A percentile compares a stretch with the other conserved stretches of the same genome.
phyloP scores from a whole-genome alignment of 2,888 invertebrate species.

The Oscheius myriophilus region DNA sequence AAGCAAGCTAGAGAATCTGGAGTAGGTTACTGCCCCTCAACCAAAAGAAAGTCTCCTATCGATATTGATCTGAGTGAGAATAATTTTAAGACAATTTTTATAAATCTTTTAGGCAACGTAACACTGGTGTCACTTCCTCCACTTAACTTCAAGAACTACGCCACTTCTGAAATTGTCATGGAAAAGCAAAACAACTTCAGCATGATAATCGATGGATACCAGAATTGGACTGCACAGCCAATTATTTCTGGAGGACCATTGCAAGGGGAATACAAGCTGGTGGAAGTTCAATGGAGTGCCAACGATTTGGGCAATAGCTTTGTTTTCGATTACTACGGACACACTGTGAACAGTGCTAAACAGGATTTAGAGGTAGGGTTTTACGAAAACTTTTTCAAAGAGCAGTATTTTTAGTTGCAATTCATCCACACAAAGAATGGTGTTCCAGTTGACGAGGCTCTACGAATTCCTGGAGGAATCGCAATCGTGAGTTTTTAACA shows the following conservation, averaged over 20 bases:
- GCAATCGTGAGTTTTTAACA: background rate
- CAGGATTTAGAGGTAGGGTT: slow-evolving; percentile 13
- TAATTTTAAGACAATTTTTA: too few species aligned
- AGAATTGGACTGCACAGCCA: slow-evolving; percentile 12
- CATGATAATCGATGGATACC: slow-evolving; percentile 5
- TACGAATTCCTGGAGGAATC: slow-evolving; percentile 3
- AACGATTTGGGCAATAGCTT: background rate
- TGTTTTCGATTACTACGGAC: background rate
- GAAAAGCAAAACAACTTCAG: background rate
- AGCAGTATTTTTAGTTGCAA: slow-evolving; percentile 4
- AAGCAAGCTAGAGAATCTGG: background rate
- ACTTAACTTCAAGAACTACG: slow-evolving; percentile 13
- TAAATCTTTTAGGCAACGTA: background rate
- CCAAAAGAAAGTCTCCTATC: slow-evolving; percentile 14
- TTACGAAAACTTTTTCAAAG: background rate
- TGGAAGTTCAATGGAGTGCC: slow-evolving; percentile 10
- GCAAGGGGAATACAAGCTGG: slow-evolving; percentile 4
- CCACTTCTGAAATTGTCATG: background rate
- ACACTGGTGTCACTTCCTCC: slow-evolving; percentile 3
- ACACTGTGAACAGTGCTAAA: slow-evolving; percentile 12
- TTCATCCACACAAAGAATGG: slow-evolving; percentile 18
- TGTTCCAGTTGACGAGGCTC: slow-evolving; percentile 1
- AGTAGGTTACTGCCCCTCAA: background rate
- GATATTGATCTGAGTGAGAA: slow-evolving; percentile 5
- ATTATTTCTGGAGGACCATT: slow-evolving; percentile 19